Base-by-base conservation (phyloP, 2,797 vertebrate species). In the Psittacula derbiana region DNA sequence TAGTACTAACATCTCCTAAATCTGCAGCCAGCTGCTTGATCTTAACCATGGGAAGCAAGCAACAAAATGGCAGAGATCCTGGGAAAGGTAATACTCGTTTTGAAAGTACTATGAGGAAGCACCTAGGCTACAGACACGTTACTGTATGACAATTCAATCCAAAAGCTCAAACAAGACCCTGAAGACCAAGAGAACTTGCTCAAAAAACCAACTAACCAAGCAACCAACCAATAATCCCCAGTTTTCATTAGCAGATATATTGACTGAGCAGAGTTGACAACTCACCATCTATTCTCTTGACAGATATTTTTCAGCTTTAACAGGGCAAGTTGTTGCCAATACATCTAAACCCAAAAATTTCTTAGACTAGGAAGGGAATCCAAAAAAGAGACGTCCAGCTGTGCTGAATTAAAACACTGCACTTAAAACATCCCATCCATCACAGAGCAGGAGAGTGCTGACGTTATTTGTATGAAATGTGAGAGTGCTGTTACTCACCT, bases 401-500 rank as follows among this genome's bases (percentile, higher is more conserved):
- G 95, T 66, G 91, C 91, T 58, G 93, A 93, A 96, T 96, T 98
- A 96, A 96, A 95, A 72, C 74, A 81, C 94, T 93, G 93, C 92
- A 95, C 87, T 97, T 96, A 97, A 96, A 95, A 90, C 78, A 88
- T 96, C 46, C 93, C 85, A 95, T 97, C 92, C 93, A 93, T 96
- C 97, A 95, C 62, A 64, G 87, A 58, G 83, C 93, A 81, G 64
- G 89, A 93, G 95, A 90, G 93, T 87, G 89, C 93, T 98, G 97
- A 97, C n/a, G 53, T 96, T 95, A 96, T 95, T 96, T 89, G 86
- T 88, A 91, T 97, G 95, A 97, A 97, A 97, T 96, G 79, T 88
- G 95, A 97, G 95, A 96, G 92, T 88, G 86, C 81, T 96, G 95
- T 97, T 96, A 96, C 96, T 96, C 97, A 97, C 95, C 96, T 97